Conservation (phyloP, 1,140 invertebrate species). For the Habropoda laboriosa region DNA sequence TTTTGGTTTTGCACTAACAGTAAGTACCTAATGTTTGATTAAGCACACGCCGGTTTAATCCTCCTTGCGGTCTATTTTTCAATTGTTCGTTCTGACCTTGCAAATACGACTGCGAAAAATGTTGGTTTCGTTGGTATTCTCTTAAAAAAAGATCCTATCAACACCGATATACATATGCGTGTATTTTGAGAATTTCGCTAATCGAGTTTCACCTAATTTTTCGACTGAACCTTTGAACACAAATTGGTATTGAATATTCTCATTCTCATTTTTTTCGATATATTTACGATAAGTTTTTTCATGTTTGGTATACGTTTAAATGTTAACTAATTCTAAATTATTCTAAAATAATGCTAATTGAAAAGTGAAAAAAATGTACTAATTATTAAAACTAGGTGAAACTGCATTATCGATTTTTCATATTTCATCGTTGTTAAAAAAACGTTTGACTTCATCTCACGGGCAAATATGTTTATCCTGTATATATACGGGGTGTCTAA, state of each 20-base stretch:
- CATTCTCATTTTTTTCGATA: background rate
- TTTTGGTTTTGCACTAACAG: background rate
- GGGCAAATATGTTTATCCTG: background rate
- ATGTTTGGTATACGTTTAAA: background rate
- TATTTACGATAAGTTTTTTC: background rate
- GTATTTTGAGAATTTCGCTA: slow-evolving; percentile 1
- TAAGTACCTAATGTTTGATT: background rate
- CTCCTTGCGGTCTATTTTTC: background rate
- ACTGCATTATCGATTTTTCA: slow-evolving; percentile 11
- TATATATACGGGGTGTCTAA: background rate
- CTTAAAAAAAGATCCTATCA: background rate
- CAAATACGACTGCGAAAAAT: background rate
- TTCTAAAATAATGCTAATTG: background rate
- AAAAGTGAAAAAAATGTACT: background rate
- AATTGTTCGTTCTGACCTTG: background rate
- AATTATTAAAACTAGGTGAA: slow-evolving; percentile 23
- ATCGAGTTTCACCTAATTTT: slow-evolving; percentile 30
- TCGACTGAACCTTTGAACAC: background rate
- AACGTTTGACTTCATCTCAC: background rate
- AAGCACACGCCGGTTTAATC: background rate
- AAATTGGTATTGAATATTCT: slow-evolving; percentile 7
- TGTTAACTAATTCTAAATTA: background rate
- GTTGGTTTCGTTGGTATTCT: background rate
- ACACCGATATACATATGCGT: too few relatives aligned
- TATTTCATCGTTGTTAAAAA: background rate